A percentile compares a stretch with the other conserved stretches of the same genome.
phyloP scores from a whole-genome alignment of 2,888 invertebrate species.

The Teinopalpus imperialis region DNA sequence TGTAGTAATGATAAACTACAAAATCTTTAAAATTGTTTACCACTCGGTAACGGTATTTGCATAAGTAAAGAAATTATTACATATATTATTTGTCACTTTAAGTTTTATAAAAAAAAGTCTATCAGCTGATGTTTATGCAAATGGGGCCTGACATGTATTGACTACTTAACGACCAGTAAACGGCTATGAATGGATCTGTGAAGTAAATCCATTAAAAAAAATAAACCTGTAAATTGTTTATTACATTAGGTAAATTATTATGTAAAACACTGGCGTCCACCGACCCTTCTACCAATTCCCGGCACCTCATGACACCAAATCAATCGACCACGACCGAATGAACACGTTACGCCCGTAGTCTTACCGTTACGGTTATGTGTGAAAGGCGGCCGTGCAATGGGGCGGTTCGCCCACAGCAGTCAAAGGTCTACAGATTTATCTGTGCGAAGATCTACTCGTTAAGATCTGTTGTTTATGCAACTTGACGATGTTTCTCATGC shows the following conservation, averaged over 20 bases:
- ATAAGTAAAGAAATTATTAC: too few relatives aligned
- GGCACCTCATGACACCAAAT: slow-evolving; percentile 49
- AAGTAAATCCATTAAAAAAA: neutral
- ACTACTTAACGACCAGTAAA: too few relatives aligned
- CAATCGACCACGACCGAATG: slow-evolving; percentile 43
- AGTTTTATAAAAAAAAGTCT: too few relatives aligned
- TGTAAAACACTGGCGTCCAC: neutral
- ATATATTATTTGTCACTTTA: too few relatives aligned
- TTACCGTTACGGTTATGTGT: slow-evolving; percentile 14
- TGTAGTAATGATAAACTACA: too few relatives aligned
- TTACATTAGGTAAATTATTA: neutral
- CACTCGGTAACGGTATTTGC: too few relatives aligned
- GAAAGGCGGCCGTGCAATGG: slow-evolving; percentile 11
- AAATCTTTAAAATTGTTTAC: too few relatives aligned
- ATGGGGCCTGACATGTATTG: too few relatives aligned
- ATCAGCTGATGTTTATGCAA: too few relatives aligned
- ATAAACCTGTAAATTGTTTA: neutral
- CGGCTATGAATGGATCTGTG: too few relatives aligned
- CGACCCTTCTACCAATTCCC: slow-evolving; percentile 39
- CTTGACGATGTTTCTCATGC: slow-evolving; percentile 9
- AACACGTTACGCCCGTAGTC: slow-evolving; percentile 28
- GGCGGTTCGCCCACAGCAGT: slow-evolving; percentile 24
- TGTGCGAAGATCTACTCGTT: slow-evolving; percentile 21
- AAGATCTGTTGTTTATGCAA: slow-evolving; percentile 24
- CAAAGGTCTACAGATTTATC: slow-evolving; percentile 24